A percentile compares a stretch with the other conserved stretches of the same genome.
These are phyloP conservation scores for Bellardia pandia DNA, from an alignment of 2,888 invertebrate species.

Conservation along the genomic window DNA sequence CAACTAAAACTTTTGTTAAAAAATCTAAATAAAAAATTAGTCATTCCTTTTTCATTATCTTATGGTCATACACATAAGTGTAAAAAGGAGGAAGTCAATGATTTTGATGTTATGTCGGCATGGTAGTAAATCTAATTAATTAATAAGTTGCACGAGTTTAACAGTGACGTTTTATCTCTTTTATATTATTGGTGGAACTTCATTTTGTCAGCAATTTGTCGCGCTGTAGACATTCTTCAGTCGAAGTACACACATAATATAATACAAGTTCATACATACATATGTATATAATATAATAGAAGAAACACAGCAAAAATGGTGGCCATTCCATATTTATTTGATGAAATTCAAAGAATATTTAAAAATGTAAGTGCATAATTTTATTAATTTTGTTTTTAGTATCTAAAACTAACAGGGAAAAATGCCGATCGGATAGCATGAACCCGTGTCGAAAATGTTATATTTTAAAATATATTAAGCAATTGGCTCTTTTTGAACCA, in stretches of 20 bases:
- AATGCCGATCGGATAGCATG: too few species aligned
- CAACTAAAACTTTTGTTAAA: too few species aligned
- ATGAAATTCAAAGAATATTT: conserved; percentile 82
- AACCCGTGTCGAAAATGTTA: too few species aligned
- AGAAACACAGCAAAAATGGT: conserved; percentile 77
- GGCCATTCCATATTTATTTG: conserved; percentile 81
- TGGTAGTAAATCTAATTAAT: not conserved
- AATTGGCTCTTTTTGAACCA: too few species aligned
- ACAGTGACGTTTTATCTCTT: not conserved
- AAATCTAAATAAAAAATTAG: too few species aligned
- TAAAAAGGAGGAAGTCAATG: too few species aligned
- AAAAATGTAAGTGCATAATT: conserved; percentile 79
- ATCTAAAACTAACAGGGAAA: too few species aligned
- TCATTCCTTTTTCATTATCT: too few species aligned
- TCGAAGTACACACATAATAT: not conserved
- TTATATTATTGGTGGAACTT: not conserved
- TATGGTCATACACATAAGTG: too few species aligned
- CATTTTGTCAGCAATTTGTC: not conserved
- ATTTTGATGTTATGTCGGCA: not conserved
- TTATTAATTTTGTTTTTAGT: not conserved
- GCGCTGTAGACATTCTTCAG: not conserved
- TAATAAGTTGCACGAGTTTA: conserved; percentile 17
- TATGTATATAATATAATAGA: not conserved
- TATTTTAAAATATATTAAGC: too few species aligned
- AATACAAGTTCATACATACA: too few species aligned